Percentiles rank a stretch among this genome's conserved stretches.
Evolutionary conservation across 2,797 vertebrate genomes (phyloP).

Genomic region (Lepidocolaptes lacrymiger): DNA sequence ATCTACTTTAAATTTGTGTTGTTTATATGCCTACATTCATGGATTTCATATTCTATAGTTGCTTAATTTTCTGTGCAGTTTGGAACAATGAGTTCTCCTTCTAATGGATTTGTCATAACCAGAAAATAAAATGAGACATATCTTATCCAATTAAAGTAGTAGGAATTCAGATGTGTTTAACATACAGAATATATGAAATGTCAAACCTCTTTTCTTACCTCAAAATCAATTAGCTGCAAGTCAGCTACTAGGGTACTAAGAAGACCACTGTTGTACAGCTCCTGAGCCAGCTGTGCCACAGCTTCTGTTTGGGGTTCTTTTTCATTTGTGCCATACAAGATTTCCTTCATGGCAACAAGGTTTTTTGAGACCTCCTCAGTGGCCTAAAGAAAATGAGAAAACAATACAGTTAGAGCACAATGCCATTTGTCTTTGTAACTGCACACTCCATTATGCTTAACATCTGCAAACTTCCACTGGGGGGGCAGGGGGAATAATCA

Average conservation of each 20-base stretch:
- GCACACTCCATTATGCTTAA: neutral
- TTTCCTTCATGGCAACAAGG: slow-evolving; percentile 96
- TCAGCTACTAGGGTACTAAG: slow-evolving; percentile 92
- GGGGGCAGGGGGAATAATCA: neutral
- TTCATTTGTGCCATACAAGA: slow-evolving; percentile 94
- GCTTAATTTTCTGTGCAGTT: neutral
- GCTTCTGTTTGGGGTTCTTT: slow-evolving; percentile 97
- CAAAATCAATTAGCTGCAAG: slow-evolving; percentile 96
- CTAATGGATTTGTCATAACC: neutral
- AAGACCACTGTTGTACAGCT: slow-evolving; percentile 95
- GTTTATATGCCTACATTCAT: neutral
- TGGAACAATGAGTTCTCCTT: neutral
- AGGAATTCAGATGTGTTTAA: neutral
- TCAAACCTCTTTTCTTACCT: slow-evolving; percentile 79
- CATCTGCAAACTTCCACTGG: neutral
- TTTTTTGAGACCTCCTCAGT: slow-evolving; percentile 98
- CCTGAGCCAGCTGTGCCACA: slow-evolving; percentile 95
- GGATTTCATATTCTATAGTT: neutral
- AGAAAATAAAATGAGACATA: neutral
- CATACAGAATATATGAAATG: neutral
- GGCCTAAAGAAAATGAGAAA: slow-evolving; percentile 79
- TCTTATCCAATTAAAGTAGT: neutral
- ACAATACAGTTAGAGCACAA: slow-evolving; percentile 1
- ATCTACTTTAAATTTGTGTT: neutral
- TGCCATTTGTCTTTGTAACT: neutral